Evolutionary conservation across 2,113 vertebrate species (phyloP), one percentile per base, ranked within the genome.

Genomic region (Lichenostomus cassidix): DNA sequence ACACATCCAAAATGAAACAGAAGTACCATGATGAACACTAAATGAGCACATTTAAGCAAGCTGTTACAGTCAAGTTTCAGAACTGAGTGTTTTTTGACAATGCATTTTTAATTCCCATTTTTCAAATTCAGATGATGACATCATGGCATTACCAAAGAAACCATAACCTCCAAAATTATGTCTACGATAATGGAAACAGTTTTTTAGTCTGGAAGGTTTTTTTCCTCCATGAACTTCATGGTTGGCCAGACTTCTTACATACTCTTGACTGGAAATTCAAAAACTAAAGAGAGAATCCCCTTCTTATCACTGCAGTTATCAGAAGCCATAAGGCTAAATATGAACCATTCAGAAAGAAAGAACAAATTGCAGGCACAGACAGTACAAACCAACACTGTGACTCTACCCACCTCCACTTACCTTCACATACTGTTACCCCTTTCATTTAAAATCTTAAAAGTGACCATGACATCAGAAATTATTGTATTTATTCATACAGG

Each of bases 361-460:
- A 46, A 78, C 9, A 3, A 58, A 41, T 12, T 76, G 70, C 0
- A 9, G 83, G 50, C 76, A 83, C 37, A 70, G 28, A 55, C 25
- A 77, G 12, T 35, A 70, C 28, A 88, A 94, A 85, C 28, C 70
- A 79, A 46, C 44, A 65, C 13, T 11, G 15, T 63, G 79, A 67
- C 49, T 92, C 81, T n/a, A 90, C 70, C 87, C 83, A 87, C 67
- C 90, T 94, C 83, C 82, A 98, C 97, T 98, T 98, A 98, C 98
- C 97, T 98, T 95, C 42, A 60, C 92, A 97, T 97, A 96, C 94
- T 94, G 96, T 90, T 60, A 89, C 28, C 89, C 90, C 94, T 97
- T 97, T 91, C 91, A 96, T 89, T 97, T 94, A 94, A 96, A 89
- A 82, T 17, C 82, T 95, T 94, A 94, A 78, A 78, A 92, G 90